phyloP scores from a whole-genome alignment of 2,797 vertebrate species.

The Pipistrellus nathusii region DNA sequence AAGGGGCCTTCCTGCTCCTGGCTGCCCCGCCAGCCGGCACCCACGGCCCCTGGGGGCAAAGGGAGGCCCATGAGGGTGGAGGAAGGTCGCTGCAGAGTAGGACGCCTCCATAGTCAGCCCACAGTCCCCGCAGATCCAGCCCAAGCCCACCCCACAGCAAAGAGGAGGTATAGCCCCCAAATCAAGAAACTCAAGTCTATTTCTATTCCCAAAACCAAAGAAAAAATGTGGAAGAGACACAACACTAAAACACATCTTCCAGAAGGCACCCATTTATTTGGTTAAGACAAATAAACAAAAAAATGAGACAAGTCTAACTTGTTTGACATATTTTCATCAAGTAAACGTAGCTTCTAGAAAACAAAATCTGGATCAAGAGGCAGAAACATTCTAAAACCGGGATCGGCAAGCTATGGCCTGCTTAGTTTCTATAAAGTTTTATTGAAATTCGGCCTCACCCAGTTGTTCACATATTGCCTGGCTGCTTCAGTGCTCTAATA shows the following conservation, averaged over 20 bases:
- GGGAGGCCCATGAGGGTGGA: background rate
- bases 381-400: background rate
- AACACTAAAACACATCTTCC: fast-evolving
- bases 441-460: fast-evolving
- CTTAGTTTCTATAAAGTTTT: background rate
- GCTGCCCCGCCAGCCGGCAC: background rate
- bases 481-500: fast-evolving
- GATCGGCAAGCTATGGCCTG: fast-evolving
- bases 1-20: background rate
- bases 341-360: background rate
- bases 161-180: background rate
- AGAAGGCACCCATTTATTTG: background rate
- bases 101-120: background rate
- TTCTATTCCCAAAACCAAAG: background rate
- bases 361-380: background rate
- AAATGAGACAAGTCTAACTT: background rate
- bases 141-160: background rate
- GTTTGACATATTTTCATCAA: background rate
- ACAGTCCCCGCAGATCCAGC: background rate
- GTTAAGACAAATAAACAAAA: background rate
- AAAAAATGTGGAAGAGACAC: background rate
- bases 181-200: background rate
- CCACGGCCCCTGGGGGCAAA: background rate
- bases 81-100: background rate
- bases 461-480: fast-evolving